Evolutionary conservation across 2,888 invertebrate genomes (phyloP).

Genomic region (Dendrolimus houi): DNA sequence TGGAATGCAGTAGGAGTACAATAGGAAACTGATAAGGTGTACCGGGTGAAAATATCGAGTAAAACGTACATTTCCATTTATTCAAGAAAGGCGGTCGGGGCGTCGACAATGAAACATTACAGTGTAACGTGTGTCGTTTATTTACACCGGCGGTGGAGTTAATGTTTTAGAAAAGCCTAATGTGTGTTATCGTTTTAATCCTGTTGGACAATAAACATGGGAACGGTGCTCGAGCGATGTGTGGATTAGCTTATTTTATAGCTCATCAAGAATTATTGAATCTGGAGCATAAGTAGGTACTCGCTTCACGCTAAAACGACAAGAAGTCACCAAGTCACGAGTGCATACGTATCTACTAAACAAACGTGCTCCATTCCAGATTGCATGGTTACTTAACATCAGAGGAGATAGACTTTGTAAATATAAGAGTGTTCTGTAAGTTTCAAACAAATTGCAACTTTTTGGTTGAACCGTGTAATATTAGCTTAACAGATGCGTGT

Average conservation of each 20-base stretch:
- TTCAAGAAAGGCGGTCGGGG: constrained; percentile 25
- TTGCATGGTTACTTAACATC: too few species aligned
- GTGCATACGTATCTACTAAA: not conserved
- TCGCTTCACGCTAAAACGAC: not conserved
- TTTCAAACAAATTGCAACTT: too few species aligned
- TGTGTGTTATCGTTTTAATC: constrained; percentile 51
- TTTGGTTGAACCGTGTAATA: too few species aligned
- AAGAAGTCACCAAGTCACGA: not conserved
- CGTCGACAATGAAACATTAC: constrained; percentile 45
- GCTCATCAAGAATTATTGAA: constrained; percentile 30
- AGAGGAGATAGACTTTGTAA: not conserved
- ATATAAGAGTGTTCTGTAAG: too few species aligned
- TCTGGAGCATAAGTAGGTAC: constrained; percentile 1
- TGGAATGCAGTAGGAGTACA: not conserved
- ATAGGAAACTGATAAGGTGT: not conserved
- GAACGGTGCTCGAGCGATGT: constrained; percentile 26
- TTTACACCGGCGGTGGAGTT: constrained; percentile 41
- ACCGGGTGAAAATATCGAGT: constrained; percentile 18
- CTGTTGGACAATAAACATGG: constrained; percentile 51
- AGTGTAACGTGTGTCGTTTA: constrained; percentile 45
- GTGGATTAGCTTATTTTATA: constrained; percentile 40
- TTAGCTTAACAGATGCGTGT: too few species aligned
- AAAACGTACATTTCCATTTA: constrained; percentile 21
- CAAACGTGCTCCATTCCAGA: too few species aligned
- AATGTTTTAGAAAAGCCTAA: constrained; percentile 55